Evolutionary conservation across 2,797 vertebrate species (phyloP).

Genomic region (Orestias chungarensis): DNA sequence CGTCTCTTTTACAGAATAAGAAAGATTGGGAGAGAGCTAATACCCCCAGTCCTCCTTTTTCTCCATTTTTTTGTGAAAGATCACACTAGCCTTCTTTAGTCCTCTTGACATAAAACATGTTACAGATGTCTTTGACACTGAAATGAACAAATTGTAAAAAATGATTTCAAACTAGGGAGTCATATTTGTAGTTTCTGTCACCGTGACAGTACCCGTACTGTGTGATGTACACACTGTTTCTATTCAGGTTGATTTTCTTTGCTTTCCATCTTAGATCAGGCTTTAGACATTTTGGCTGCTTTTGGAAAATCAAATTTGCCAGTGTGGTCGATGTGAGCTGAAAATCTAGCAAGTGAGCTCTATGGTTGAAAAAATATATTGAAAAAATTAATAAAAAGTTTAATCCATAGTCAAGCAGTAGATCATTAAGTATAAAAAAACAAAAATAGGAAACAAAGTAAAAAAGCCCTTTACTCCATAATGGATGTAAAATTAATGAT

Average conservation of each 20-base stretch:
- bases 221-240: constrained; percentile 20
- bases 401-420: not conserved
- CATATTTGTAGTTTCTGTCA: constrained; percentile 49
- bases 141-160: constrained; percentile 65
- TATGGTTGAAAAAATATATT: not conserved
- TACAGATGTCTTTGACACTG: constrained; percentile 45
- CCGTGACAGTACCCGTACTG: constrained; percentile 41
- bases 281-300: constrained; percentile 5
- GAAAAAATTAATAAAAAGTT: not conserved
- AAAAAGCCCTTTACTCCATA: no score
- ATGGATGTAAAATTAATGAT: no score
- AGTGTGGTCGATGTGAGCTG: constrained; percentile 7
- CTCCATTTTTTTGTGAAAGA: constrained; percentile 43
- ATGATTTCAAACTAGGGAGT: constrained; percentile 55
- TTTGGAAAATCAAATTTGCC: constrained; percentile 14
- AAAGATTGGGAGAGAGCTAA: constrained; percentile 63
- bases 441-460: no score
- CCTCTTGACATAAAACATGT: constrained; percentile 41
- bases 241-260: constrained; percentile 19
- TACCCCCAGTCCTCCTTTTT: constrained; percentile 59
- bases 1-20: constrained; percentile 63
- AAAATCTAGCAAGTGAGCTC: not conserved
- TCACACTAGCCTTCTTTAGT: constrained; percentile 45
- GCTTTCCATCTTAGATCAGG: constrained; percentile 10
- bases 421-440: no score